These are phyloP conservation scores for Borostomias antarcticus DNA, from an alignment of 2,797 vertebrate species.

Conservation along the genomic window DNA sequence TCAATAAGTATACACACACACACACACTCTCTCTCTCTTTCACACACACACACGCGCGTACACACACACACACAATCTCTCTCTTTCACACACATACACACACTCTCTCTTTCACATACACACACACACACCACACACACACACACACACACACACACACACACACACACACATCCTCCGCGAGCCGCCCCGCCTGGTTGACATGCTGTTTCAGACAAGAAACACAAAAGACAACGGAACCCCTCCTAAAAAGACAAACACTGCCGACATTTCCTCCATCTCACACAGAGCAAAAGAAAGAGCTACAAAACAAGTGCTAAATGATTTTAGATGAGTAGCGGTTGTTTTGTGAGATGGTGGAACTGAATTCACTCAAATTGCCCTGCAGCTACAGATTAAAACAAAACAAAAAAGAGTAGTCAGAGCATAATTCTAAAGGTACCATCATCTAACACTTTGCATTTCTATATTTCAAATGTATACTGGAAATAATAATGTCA, in stretches of 20 bases:
- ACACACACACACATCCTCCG: slow-evolving; percentile 38
- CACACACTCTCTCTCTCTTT: no score
- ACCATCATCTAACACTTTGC: neutral
- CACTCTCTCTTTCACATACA: slow-evolving; percentile 34
- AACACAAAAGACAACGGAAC: slow-evolving; percentile 75
- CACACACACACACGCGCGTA: slow-evolving; percentile 36
- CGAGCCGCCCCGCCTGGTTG: slow-evolving; percentile 69
- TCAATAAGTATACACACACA: slow-evolving; percentile 52
- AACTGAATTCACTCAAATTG: neutral
- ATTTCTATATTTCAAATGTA: no score
- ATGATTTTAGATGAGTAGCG: slow-evolving; percentile 62
- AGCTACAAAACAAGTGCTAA: slow-evolving; percentile 64
- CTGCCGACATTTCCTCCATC: slow-evolving; percentile 76
- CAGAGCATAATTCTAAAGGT: neutral
- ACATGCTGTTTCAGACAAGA: slow-evolving; percentile 77
- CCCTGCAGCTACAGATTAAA: neutral
- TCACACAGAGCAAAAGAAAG: slow-evolving; percentile 47
- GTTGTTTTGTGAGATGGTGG: slow-evolving; percentile 24
- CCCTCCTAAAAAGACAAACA: slow-evolving; percentile 75
- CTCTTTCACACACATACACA: slow-evolving; percentile 16
- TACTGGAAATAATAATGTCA: no score
- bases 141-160: slow-evolving; percentile 48
- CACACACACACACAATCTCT: slow-evolving; percentile 44
- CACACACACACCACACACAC: slow-evolving; percentile 20
- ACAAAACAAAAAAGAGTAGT: neutral